Percentiles rank a stretch among this genome's conserved stretches.
Evolutionary conservation across 2,888 invertebrate species (phyloP).

Genomic region (Synanthedon formicaeformis): DNA sequence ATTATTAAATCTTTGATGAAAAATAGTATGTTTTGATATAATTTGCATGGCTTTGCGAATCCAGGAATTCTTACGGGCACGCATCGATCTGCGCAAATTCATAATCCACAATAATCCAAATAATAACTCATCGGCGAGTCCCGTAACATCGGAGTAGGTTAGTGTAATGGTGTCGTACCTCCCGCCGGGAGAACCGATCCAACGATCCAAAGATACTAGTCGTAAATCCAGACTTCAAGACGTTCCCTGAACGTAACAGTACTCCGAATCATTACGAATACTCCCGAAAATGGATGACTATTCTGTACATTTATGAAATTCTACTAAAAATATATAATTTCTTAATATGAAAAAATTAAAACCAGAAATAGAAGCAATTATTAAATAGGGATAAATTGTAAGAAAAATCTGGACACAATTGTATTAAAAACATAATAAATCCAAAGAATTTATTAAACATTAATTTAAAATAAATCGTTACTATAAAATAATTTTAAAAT

Average conservation of each 20-base stretch:
- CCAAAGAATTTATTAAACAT: too few relatives aligned
- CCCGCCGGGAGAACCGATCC: conserved; percentile 21
- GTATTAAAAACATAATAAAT: too few relatives aligned
- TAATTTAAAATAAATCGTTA: too few relatives aligned
- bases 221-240: conserved; percentile 31
- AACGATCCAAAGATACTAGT: conserved; percentile 18
- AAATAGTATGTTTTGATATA: too few relatives aligned
- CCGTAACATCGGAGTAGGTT: conserved; percentile 35
- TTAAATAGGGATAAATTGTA: too few relatives aligned
- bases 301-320: not conserved
- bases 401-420: too few relatives aligned
- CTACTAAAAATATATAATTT: not conserved
- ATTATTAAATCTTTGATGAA: too few relatives aligned
- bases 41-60: too few relatives aligned
- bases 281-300: not conserved
- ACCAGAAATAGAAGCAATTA: too few relatives aligned
- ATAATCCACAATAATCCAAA: conserved; percentile 1
- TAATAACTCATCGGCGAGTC: conserved; percentile 12
- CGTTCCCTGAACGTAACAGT: conserved; percentile 41
- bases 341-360: too few relatives aligned
- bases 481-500: too few relatives aligned
- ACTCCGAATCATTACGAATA: conserved; percentile 16
- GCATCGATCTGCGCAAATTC: not conserved
- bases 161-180: conserved; percentile 53
- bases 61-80: too few relatives aligned